Percentiles rank a stretch among this genome's conserved stretches.
Conservation (phyloP, 1,140 invertebrate species). For the Helicoverpa zea region DNA sequence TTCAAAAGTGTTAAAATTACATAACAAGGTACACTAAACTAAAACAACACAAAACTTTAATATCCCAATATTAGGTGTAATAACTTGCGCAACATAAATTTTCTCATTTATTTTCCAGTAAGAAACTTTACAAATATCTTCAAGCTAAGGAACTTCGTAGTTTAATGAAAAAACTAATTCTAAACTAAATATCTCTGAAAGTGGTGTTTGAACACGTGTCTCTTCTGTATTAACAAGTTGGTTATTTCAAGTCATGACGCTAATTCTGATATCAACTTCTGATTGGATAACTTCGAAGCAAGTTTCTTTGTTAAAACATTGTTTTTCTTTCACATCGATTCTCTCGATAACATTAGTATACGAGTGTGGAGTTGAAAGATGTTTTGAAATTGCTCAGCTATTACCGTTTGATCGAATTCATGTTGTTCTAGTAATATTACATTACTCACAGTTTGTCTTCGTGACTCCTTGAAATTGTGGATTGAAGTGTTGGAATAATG, state of each 20-base stretch:
- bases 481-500: too few species aligned
- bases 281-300: constrained; percentile 45
- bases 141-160: constrained; percentile 15
- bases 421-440: constrained; percentile 1
- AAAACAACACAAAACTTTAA: not conserved
- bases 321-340: constrained; percentile 27
- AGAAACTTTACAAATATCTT: constrained; percentile 24
- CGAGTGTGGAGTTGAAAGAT: constrained; percentile 3
- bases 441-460: constrained; percentile 7
- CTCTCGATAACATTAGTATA: constrained; percentile 3
- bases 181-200: constrained; percentile 25
- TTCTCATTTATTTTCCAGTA: constrained; percentile 21
- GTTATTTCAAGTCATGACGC: constrained; percentile 13
- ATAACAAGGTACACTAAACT: not conserved
- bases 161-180: constrained; percentile 45
- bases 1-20: not conserved
- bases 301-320: constrained; percentile 46
- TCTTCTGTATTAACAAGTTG: constrained; percentile 31
- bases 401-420: not conserved
- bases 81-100: constrained; percentile 32
- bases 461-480: not conserved
- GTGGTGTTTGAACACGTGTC: constrained; percentile 32
- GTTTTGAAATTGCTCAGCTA: constrained; percentile 40
- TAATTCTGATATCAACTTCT: constrained; percentile 47
- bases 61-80: constrained; percentile 20